These are phyloP conservation scores for Amphipyra berbera DNA, from an alignment of 2,888 invertebrate species.

Conservation along the genomic window DNA sequence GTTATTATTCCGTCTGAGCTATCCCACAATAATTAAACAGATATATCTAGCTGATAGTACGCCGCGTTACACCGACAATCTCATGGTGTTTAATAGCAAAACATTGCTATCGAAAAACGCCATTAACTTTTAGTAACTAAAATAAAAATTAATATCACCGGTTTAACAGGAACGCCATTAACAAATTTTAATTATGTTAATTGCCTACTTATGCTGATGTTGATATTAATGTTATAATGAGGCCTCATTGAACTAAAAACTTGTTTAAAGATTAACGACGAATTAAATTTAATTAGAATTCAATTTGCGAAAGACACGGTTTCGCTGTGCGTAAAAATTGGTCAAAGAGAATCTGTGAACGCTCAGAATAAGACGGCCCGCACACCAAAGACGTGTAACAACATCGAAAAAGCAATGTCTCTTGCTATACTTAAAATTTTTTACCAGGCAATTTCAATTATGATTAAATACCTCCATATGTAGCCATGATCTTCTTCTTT, in stretches of 20 bases:
- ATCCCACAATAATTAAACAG: background rate
- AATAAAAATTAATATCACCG: slow-evolving; percentile 17
- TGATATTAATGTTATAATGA: slow-evolving; percentile 21
- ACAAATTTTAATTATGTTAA: slow-evolving; percentile 33
- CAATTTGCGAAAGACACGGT: slow-evolving; percentile 25
- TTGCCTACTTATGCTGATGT: slow-evolving; percentile 27
- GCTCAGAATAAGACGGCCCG: background rate
- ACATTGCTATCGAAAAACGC: slow-evolving; percentile 8
- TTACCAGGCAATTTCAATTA: no score
- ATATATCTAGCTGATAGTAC: no score
- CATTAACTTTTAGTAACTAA: slow-evolving; percentile 20
- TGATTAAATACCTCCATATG: no score
- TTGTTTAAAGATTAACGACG: slow-evolving; percentile 6
- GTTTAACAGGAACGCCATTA: slow-evolving; percentile 10
- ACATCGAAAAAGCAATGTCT: no score
- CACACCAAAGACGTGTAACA: no score
- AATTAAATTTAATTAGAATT: slow-evolving; percentile 15
- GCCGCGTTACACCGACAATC: background rate
- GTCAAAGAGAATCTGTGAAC: background rate
- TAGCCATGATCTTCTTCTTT: no score
- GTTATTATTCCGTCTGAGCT: no score
- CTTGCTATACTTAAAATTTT: no score
- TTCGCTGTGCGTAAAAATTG: slow-evolving; percentile 1
- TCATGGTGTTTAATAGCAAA: slow-evolving; percentile 11
- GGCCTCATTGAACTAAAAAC: slow-evolving; percentile 16